These are phyloP conservation scores for Charanyca ferruginea DNA, from an alignment of 2,888 invertebrate genomes.

Conservation along the genomic window DNA sequence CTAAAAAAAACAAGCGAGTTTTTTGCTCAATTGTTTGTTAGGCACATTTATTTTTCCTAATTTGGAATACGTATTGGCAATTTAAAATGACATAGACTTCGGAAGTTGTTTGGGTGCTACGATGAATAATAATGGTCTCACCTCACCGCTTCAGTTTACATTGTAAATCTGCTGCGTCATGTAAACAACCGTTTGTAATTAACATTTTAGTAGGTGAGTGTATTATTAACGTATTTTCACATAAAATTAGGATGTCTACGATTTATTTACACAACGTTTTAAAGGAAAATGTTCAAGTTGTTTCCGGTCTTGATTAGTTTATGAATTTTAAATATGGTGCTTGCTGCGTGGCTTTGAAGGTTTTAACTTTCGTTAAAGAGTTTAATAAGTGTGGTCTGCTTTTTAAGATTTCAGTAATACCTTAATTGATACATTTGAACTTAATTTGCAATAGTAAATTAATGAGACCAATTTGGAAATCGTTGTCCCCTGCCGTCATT, in stretches of 20 bases:
- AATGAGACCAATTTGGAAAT: too few species aligned
- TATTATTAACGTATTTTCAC: conserved; percentile 66
- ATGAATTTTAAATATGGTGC: conserved; percentile 54
- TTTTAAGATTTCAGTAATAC: too few species aligned
- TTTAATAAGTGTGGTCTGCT: conserved; percentile 3
- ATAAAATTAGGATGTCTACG: conserved; percentile 61
- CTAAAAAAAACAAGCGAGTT: conserved; percentile 1
- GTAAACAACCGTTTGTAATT: conserved; percentile 70
- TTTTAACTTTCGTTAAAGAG: conserved; percentile 31
- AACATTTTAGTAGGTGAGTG: conserved; percentile 69
- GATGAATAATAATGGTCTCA: conserved; percentile 71
- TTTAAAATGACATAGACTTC: conserved; percentile 53
- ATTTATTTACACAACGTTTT: conserved; percentile 48
- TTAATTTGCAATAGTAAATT: too few species aligned
- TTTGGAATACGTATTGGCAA: conserved; percentile 47
- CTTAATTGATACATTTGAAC: too few species aligned
- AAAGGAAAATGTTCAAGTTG: conserved; percentile 42
- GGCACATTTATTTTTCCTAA: neutral
- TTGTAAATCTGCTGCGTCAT: conserved; percentile 71
- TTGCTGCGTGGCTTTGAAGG: conserved; percentile 16
- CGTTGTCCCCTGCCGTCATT: too few species aligned
- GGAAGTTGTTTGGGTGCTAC: conserved; percentile 59
- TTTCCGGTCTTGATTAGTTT: conserved; percentile 46
- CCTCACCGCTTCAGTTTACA: conserved; percentile 67
- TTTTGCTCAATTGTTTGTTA: neutral